These are phyloP conservation scores for Leptosomus discolor DNA, from an alignment of 2,113 vertebrate genomes.

Conservation along the genomic window DNA sequence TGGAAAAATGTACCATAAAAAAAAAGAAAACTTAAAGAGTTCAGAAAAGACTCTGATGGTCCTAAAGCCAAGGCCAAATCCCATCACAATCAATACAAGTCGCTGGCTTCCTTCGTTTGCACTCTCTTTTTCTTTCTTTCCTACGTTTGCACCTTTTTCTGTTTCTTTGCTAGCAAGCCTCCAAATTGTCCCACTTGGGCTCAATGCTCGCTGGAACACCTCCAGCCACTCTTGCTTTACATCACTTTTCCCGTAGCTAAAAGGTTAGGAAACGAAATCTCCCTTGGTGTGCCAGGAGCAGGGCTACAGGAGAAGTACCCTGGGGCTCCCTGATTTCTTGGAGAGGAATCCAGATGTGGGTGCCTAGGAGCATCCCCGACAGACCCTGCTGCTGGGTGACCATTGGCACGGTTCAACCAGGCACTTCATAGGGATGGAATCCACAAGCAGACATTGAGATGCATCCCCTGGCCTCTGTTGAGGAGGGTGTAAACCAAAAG, in stretches of 20 bases:
- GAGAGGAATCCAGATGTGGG: background rate
- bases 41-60: background rate
- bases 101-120: background rate
- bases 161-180: background rate
- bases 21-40: background rate
- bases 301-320: background rate
- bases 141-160: background rate
- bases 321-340: background rate
- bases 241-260: background rate
- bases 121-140: background rate
- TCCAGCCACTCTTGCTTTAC: background rate
- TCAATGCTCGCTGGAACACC: background rate
- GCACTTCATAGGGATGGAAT: background rate
- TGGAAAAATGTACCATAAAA: background rate
- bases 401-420: accelerated
- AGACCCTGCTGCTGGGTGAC: background rate
- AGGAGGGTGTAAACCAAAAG: background rate
- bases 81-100: background rate
- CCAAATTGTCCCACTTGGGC: background rate
- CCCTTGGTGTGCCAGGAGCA: background rate
- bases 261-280: background rate
- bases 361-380: background rate
- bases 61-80: background rate
- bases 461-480: accelerated
- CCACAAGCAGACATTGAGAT: background rate